These are phyloP conservation scores for Plusia festucae DNA, from an alignment of 2,888 invertebrate genomes.

Conservation along the genomic window DNA sequence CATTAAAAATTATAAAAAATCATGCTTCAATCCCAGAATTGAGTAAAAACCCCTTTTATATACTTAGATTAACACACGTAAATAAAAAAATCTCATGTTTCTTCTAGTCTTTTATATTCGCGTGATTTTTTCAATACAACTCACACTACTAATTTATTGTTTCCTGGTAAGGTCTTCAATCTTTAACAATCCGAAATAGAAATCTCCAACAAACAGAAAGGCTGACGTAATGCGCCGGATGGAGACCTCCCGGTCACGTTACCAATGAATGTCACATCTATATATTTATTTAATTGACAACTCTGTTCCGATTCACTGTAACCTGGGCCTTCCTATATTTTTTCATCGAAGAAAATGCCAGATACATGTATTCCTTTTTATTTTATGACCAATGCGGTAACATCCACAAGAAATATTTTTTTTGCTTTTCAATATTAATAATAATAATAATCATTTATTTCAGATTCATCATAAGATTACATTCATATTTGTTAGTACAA, in stretches of 20 bases:
- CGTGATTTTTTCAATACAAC: neutral
- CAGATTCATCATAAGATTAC: too few relatives aligned
- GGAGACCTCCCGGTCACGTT: neutral
- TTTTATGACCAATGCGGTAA: too few relatives aligned
- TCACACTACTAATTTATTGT: neutral
- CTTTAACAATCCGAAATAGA: conserved; percentile 1
- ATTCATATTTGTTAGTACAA: too few relatives aligned
- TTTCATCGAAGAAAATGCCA: neutral
- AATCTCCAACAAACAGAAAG: neutral
- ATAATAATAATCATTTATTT: too few relatives aligned
- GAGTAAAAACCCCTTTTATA: too few relatives aligned
- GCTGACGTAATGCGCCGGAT: neutral
- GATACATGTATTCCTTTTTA: neutral
- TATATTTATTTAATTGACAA: conserved; percentile 7
- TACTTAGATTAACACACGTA: too few relatives aligned
- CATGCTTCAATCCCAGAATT: too few relatives aligned
- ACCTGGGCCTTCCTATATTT: neutral
- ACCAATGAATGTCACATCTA: neutral
- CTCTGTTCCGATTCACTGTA: neutral
- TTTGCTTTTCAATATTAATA: too few relatives aligned
- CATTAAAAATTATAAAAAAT: too few relatives aligned
- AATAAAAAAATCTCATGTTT: too few relatives aligned
- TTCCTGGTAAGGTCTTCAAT: neutral
- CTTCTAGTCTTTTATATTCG: too few relatives aligned
- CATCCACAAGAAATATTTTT: too few relatives aligned